phyloP scores from a whole-genome alignment of 2,113 vertebrate genomes.

The Rhynchomys soricoides region DNA sequence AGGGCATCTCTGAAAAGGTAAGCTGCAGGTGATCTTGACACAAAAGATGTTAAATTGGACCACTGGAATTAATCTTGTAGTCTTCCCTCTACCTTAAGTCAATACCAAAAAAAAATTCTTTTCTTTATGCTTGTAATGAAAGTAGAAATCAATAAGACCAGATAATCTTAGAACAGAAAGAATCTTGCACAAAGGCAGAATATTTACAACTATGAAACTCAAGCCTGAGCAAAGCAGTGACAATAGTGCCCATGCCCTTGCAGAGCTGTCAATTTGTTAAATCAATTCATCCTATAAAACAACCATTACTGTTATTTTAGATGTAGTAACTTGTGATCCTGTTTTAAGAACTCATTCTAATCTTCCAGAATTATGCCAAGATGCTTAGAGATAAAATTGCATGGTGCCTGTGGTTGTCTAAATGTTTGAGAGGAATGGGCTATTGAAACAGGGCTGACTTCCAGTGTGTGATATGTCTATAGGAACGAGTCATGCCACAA shows the following conservation, averaged over 20 bases:
- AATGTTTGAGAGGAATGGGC: neutral
- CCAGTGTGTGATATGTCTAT: too few species aligned
- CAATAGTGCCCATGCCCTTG: neutral
- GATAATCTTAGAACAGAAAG: constrained; percentile 3
- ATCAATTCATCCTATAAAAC: neutral
- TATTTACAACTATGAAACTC: neutral
- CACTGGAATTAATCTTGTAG: neutral
- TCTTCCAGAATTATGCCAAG: neutral
- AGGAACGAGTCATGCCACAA: rapidly evolving
- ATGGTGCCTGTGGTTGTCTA: neutral
- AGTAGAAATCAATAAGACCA: constrained; percentile 9
- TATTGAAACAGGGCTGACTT: neutral
- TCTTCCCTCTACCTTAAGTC: constrained; percentile 7
- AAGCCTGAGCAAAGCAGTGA: neutral
- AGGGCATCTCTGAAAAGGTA: neutral
- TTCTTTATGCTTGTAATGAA: constrained; percentile 23
- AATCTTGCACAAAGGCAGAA: neutral
- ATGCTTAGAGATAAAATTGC: neutral
- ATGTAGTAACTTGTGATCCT: too few species aligned
- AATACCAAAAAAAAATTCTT: neutral
- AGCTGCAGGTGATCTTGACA: neutral
- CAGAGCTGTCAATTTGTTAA: neutral
- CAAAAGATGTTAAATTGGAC: neutral
- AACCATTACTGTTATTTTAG: neutral
- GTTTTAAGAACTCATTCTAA: neutral